These are phyloP conservation scores for Lucifuga dentata DNA, from an alignment of 2,113 vertebrate genomes.

Conservation along the genomic window DNA sequence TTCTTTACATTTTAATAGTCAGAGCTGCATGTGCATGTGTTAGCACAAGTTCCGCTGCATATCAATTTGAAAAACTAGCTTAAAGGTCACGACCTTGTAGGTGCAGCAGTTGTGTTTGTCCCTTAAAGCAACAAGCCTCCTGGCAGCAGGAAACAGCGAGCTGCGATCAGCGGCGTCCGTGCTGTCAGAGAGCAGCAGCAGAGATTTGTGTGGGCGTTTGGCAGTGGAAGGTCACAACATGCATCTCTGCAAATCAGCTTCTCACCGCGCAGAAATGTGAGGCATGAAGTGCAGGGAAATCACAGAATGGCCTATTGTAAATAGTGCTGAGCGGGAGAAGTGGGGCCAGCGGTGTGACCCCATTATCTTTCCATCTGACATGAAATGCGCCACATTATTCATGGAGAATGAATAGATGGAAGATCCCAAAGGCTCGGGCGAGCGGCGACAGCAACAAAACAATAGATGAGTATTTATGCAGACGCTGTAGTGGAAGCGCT, in stretches of 20 bases:
- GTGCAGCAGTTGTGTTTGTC: constrained; percentile 3
- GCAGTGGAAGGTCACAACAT: constrained; percentile 41
- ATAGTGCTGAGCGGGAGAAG: constrained; percentile 66
- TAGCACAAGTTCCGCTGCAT: too few relatives aligned
- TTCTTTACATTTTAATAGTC: background rate
- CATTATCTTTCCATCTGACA: constrained; percentile 78
- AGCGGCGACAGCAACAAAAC: constrained; percentile 50
- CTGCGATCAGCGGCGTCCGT: constrained; percentile 46
- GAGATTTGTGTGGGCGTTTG: constrained; percentile 57
- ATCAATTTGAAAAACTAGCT: background rate
- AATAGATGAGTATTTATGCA: constrained; percentile 54
- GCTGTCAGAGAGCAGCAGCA: constrained; percentile 44
- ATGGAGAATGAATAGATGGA: constrained; percentile 69
- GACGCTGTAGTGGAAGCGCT: constrained; percentile 17
- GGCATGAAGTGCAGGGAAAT: constrained; percentile 61
- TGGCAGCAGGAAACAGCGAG: constrained; percentile 17
- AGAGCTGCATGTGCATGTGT: background rate
- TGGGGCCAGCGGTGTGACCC: constrained; percentile 70
- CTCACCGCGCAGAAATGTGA: constrained; percentile 55
- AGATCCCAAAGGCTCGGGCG: constrained; percentile 52
- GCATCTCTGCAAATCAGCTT: constrained; percentile 48
- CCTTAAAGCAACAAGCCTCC: constrained; percentile 11
- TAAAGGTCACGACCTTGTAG: background rate
- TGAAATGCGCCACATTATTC: constrained; percentile 77
- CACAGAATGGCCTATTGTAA: constrained; percentile 69